Evolutionary conservation across 2,888 invertebrate species (phyloP).

Genomic region (Leptinotarsa haldemani): DNA sequence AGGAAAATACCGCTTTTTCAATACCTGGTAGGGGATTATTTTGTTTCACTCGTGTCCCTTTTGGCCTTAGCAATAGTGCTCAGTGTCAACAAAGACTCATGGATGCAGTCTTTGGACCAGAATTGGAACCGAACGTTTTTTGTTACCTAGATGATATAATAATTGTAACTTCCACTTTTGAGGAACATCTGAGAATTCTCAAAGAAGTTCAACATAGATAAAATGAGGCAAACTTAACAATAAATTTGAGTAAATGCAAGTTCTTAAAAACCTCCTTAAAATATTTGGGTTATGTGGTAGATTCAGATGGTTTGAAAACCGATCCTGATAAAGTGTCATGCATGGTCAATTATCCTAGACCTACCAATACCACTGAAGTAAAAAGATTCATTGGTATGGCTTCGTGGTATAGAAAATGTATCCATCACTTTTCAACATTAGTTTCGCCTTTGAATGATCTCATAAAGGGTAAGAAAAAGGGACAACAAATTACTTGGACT

Average conservation of each 20-base stretch:
- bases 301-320: slow-evolving; percentile 45
- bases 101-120: slow-evolving; percentile 36
- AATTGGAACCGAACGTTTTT: slow-evolving; percentile 34
- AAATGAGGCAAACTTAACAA: slow-evolving; percentile 35
- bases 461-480: slow-evolving; percentile 45
- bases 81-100: slow-evolving; percentile 33
- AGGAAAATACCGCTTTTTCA: no score
- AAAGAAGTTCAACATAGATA: slow-evolving; percentile 41
- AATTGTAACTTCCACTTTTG: slow-evolving; percentile 43
- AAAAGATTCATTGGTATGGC: slow-evolving; percentile 51
- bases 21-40: no score
- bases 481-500: slow-evolving; percentile 43
- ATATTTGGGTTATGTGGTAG: slow-evolving; percentile 51
- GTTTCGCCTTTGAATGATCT: slow-evolving; percentile 49
- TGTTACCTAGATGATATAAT: slow-evolving; percentile 52
- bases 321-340: slow-evolving; percentile 50
- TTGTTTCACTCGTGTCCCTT: slow-evolving; percentile 5
- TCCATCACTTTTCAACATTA: slow-evolving; percentile 49
- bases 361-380: slow-evolving; percentile 48
- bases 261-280: slow-evolving; percentile 48
- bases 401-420: slow-evolving; percentile 51
- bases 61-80: slow-evolving; percentile 32
- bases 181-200: slow-evolving; percentile 45
- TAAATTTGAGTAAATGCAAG: slow-evolving; percentile 42
- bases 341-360: slow-evolving; percentile 48